Evolutionary conservation across 2,113 vertebrate species (phyloP).

Genomic region (Todiramphus saurophagus): DNA sequence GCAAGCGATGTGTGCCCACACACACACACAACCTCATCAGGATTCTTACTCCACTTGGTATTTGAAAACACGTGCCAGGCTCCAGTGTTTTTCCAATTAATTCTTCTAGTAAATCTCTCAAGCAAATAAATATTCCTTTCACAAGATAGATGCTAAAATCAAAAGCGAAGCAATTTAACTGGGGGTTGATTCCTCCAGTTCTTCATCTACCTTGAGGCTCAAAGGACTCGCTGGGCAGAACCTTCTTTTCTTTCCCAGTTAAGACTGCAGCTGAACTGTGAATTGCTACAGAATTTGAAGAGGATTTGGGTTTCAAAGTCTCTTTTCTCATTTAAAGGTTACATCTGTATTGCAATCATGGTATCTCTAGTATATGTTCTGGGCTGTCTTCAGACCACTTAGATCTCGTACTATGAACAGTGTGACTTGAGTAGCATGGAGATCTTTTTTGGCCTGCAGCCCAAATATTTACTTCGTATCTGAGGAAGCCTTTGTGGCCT

Average conservation of each 20-base stretch:
- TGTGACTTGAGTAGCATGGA: background rate
- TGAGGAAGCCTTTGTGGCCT: background rate
- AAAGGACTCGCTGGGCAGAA: background rate
- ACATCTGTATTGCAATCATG: accelerated
- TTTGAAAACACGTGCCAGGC: background rate
- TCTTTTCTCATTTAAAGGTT: background rate
- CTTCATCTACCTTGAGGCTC: background rate
- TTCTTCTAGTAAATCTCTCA: background rate
- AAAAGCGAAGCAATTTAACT: background rate
- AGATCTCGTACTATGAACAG: background rate
- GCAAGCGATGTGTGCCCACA: background rate
- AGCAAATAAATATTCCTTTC: background rate
- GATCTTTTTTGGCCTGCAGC: background rate
- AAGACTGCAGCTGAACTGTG: background rate
- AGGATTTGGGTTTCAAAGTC: background rate
- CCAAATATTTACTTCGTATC: background rate
- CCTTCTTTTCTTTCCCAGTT: background rate
- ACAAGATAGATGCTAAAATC: background rate
- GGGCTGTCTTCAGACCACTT: background rate
- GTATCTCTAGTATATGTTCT: background rate
- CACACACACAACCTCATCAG: background rate
- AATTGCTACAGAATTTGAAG: background rate
- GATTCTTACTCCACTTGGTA: background rate
- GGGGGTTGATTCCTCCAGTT: background rate
- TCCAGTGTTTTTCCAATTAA: background rate